These are phyloP conservation scores for Lasioglossum baleicum DNA, from an alignment of 1,140 invertebrate species.

Conservation along the genomic window DNA sequence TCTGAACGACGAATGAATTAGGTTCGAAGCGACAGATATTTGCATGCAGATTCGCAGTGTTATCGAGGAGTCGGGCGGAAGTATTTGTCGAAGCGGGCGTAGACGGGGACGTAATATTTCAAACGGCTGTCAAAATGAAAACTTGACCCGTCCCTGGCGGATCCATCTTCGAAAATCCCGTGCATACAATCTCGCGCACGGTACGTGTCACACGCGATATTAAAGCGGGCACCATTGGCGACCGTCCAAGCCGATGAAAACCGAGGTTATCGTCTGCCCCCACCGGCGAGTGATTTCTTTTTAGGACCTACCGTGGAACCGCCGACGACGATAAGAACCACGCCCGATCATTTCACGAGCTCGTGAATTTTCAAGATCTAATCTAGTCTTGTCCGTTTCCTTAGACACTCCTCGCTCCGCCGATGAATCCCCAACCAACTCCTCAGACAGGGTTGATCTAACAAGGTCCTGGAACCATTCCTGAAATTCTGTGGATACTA, in stretches of 20 bases:
- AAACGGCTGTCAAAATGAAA: slow-evolving; percentile 33
- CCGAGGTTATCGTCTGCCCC: slow-evolving; percentile 29
- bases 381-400: too few species aligned
- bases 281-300: slow-evolving; percentile 6
- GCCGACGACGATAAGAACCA: neutral
- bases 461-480: too few species aligned
- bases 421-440: too few species aligned
- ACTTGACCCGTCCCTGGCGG: slow-evolving; percentile 37
- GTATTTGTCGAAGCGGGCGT: neutral
- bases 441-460: too few species aligned
- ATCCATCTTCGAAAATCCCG: slow-evolving; percentile 10
- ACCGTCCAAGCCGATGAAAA: slow-evolving; percentile 48
- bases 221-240: slow-evolving; percentile 57
- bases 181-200: slow-evolving; percentile 11
- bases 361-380: slow-evolving; percentile 3
- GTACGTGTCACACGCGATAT: slow-evolving; percentile 55
- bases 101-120: slow-evolving; percentile 42
- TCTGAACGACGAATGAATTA: too few species aligned
- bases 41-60: neutral
- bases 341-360: neutral
- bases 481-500: too few species aligned
- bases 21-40: too few species aligned
- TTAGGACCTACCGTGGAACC: neutral
- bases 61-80: neutral
- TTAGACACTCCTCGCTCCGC: too few species aligned